A percentile compares a stretch with the other conserved stretches of the same genome.
Conservation (phyloP, 1,140 invertebrate genomes). For the Cydia amplana region DNA sequence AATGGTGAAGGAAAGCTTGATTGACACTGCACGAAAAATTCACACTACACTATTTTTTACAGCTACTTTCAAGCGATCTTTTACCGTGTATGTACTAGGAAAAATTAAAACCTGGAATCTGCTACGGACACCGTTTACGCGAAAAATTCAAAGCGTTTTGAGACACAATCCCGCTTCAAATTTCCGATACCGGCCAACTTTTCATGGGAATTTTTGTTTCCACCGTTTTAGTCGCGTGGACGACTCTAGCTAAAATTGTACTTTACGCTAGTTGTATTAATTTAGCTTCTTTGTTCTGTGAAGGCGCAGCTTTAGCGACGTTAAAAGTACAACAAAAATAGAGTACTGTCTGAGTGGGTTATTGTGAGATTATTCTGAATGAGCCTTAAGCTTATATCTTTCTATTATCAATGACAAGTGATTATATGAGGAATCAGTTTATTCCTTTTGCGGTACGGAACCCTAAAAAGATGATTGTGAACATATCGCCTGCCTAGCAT, state of each 20-base stretch:
- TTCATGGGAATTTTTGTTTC: not conserved
- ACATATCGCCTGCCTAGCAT: too few species aligned
- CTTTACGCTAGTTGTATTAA: not conserved
- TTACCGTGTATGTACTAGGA: not conserved
- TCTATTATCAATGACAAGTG: too few species aligned
- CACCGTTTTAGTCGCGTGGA: not conserved
- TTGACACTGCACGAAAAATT: too few species aligned
- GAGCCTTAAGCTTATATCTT: too few species aligned
- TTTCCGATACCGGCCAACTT: not conserved
- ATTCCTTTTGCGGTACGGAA: too few species aligned
- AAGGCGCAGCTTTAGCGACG: not conserved
- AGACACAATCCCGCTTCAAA: not conserved
- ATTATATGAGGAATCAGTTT: too few species aligned
- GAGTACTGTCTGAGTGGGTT: too few species aligned
- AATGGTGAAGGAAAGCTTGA: not conserved
- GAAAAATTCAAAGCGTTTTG: not conserved
- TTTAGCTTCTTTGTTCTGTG: not conserved
- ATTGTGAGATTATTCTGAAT: too few species aligned
- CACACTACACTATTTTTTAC: not conserved
- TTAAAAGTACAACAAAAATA: too few species aligned
- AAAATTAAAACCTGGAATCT: not conserved
- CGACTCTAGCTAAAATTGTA: not conserved
- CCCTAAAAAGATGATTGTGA: too few species aligned
- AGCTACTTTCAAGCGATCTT: not conserved
- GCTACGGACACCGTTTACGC: conserved; percentile 2